phyloP scores from a whole-genome alignment of 2,113 vertebrate genomes.

The Poeciliopsis occidentalis region DNA sequence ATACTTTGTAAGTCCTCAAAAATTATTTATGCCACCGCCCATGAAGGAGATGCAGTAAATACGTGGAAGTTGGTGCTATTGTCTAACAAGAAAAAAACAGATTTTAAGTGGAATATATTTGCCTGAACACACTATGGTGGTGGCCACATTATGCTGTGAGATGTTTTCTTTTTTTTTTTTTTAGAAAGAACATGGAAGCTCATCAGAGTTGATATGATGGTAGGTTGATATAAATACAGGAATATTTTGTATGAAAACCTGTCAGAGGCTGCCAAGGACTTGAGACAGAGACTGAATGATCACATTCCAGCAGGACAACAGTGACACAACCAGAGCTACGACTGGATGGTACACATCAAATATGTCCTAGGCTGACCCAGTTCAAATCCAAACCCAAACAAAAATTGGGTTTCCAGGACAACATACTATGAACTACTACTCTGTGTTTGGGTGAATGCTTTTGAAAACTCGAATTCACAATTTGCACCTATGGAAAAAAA shows the following conservation, averaged over 20 bases:
- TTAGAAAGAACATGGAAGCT: not conserved
- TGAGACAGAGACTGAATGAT: not conserved
- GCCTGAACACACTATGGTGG: too few species aligned
- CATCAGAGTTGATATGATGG: not conserved
- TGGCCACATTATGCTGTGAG: too few species aligned
- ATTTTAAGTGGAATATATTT: not conserved
- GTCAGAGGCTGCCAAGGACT: not conserved
- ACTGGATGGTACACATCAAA: not conserved
- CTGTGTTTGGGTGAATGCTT: not conserved
- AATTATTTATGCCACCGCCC: not conserved
- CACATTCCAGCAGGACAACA: not conserved
- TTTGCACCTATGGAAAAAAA: conserved; percentile 6
- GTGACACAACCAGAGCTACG: not conserved
- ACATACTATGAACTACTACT: too few species aligned
- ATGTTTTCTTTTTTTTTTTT: not conserved
- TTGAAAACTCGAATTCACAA: conserved; percentile 12
- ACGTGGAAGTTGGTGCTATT: not conserved
- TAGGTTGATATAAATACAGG: not conserved
- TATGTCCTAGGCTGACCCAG: not conserved
- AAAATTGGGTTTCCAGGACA: not conserved
- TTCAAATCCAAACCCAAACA: not conserved
- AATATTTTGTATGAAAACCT: not conserved
- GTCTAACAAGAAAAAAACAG: not conserved
- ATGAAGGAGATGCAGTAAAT: not conserved
- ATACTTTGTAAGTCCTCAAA: not conserved